Base-by-base conservation (phyloP, 2,888 invertebrate genomes). In the Drosophila nr. perissopoda region DNA sequence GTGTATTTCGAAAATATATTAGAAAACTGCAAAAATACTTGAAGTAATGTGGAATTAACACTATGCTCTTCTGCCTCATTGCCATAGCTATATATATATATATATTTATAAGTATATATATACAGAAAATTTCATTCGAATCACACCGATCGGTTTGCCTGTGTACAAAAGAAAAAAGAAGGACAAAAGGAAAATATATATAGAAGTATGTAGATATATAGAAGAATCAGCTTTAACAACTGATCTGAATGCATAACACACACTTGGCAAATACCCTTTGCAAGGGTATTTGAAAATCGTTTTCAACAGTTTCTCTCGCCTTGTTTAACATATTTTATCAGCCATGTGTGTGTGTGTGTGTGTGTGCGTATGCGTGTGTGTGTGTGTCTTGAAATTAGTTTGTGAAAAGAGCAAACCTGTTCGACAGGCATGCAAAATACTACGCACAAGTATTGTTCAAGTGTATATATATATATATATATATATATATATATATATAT, bases 361-460 rank as follows among this genome's bases (percentile, higher is more conserved):
- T 63, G 13, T 46, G 25, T 31, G 29, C 34, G n/a, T 18, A 34
- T 42, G 27, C 18, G 33, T 51, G 53, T 51, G 36, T 52, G 60
- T 61, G 48, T 51, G 63, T 46, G 66, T 58, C 76, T 76, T 74
- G 42, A 82, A 79, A 82, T 81, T 79, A 79, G 82, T 81, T 82
- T 73, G 53, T 66, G 73, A 82, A 82, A 70, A 79, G 76, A 70
- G 67, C 59, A 81, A 81, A 81, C 81, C 81, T 82, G 81, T 81
- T 82, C 76, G 76, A 70, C 80, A 72, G 73, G 67, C 81, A 76
- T 74, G 82, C 82, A 67, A 75, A 76, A 76, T 73, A 72, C 46
- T 58, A 66, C 59, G 60, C 61, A 78, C 59, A 65, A 61, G 64
- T 71, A 60, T 62, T 65, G 38, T 49, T 40, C 60, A 27, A 49